Conservation (phyloP, 2,113 vertebrate genomes). For the Diadophis punctatus region DNA sequence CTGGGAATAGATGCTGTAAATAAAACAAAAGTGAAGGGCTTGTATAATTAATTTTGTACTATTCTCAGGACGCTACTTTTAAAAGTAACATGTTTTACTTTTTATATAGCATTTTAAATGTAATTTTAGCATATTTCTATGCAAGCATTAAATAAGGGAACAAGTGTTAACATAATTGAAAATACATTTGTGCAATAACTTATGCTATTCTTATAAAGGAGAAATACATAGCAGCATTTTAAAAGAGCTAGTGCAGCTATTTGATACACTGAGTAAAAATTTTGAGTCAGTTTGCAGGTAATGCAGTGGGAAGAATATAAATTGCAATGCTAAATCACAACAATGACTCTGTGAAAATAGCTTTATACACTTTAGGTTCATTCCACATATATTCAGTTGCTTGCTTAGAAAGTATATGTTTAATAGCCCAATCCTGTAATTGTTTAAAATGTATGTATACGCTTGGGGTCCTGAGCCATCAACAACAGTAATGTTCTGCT, state of each 20-base stretch:
- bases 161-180: constrained; percentile 63
- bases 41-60: constrained; percentile 73
- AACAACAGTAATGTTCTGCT: background rate
- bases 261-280: constrained; percentile 46
- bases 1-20: constrained; percentile 66
- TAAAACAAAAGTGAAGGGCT: constrained; percentile 76
- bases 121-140: constrained; percentile 63
- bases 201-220: constrained; percentile 57
- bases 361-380: background rate
- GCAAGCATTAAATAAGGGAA: constrained; percentile 54
- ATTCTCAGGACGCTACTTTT: constrained; percentile 78
- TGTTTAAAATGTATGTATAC: background rate
- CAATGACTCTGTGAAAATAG: constrained; percentile 27
- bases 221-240: constrained; percentile 55
- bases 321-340: constrained; percentile 53
- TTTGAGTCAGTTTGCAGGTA: background rate
- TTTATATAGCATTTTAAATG: constrained; percentile 70
- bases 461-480: background rate
- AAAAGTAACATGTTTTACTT: constrained; percentile 77
- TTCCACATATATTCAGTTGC: constrained; percentile 1
- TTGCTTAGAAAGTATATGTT: background rate
- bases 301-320: constrained; percentile 43
- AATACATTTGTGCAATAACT: constrained; percentile 71
- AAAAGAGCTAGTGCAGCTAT: constrained; percentile 47
- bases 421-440: background rate